Base-by-base conservation (phyloP, 2,113 vertebrate genomes). In the Oreochromis tanganicae region DNA sequence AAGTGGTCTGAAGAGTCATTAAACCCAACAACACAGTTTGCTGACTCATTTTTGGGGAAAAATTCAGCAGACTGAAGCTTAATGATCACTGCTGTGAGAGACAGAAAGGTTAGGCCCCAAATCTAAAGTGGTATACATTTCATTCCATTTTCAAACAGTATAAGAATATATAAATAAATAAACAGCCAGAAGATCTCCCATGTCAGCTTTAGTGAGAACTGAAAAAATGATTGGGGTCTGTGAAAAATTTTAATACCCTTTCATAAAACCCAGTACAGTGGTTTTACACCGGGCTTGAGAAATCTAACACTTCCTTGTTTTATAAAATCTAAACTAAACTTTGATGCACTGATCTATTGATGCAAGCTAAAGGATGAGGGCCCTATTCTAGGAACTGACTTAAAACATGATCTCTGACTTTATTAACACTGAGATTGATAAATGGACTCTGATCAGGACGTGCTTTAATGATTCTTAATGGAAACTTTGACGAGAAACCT, bases 281-380 rank as follows among this genome's bases (percentile, higher is more conserved):
- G 61, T 36, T 38, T 66, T 19, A n/a, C 61, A 66, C 61, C 10
- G 2, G 32, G 32, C 61, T 38, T n/a, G 32, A 66, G 4, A 66
- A 66, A 66, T 38, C 32, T 32, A 66, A 7, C 1, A 2, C 6
- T 66, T 36, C 32, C 32, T n/a, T 38, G 10, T 36, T 66, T n/a
- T 66, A 12, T 38, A 12, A n/a, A 66, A 66, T 38, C 2, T n/a
- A 66, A 38, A 7, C 32, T 66, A 66, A 38, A 66, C 17, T 36
- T 66, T 66, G 32, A 66, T 63, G 59, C 59, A 63, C 59, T n/a
- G 32, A 36, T 63, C 17, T 36, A 63, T n/a, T 63, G 59, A 63
- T 38, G 4, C 32, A 66, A 5, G 61, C 17, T 0, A 1, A 38
- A 66, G n/a, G 17, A 66, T 1, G 9, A 38, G 12, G 17, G 17